A percentile compares a stretch with the other conserved stretches of the same genome.
Conservation (phyloP, 2,113 vertebrate species). For the Tragelaphus imberbis region DNA sequence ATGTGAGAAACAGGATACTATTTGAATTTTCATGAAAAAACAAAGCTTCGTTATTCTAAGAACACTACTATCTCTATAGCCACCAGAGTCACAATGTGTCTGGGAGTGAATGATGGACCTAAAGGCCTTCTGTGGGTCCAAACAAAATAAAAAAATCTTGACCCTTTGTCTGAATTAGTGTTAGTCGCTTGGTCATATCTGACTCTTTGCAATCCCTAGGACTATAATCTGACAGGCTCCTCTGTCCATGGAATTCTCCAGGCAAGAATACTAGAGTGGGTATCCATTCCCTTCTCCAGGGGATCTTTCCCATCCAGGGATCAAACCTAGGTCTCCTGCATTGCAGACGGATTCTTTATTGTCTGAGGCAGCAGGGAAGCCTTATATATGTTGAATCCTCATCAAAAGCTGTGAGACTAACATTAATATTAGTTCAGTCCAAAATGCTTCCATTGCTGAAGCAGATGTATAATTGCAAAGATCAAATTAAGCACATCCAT, state of each 20-base stretch:
- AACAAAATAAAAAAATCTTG: background rate
- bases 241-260: background rate
- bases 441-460: conserved; percentile 22
- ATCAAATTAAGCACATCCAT: background rate
- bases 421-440: background rate
- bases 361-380: background rate
- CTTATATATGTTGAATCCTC: background rate
- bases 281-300: background rate
- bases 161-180: background rate
- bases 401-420: background rate
- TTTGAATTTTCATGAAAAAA: background rate
- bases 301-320: background rate
- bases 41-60: background rate
- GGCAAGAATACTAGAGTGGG: background rate
- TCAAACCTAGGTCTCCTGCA: background rate
- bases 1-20: background rate
- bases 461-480: background rate
- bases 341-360: background rate
- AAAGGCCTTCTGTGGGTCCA: background rate
- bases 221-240: background rate
- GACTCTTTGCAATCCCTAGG: background rate
- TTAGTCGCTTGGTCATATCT: background rate
- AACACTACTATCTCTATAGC: background rate
- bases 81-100: background rate
- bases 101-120: background rate